Percentiles rank a stretch among this genome's conserved stretches.
These are phyloP conservation scores for Tetramorium simillimum DNA, from an alignment of 1,140 invertebrate genomes.

Conservation along the genomic window DNA sequence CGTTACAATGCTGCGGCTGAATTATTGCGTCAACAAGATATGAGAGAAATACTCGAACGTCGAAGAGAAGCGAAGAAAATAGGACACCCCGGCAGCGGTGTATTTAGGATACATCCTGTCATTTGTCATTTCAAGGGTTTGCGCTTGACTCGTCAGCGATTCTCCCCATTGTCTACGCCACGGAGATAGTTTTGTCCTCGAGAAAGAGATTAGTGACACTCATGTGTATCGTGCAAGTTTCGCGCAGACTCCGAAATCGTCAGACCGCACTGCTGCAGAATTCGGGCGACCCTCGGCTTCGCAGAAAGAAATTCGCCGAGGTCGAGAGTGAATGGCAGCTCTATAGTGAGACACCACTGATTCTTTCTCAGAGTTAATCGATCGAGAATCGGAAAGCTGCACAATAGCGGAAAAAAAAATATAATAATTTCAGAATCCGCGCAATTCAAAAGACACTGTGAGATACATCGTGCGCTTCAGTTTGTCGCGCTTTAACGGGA, in stretches of 20 bases:
- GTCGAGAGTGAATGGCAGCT: neutral
- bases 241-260: neutral
- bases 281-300: neutral
- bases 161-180: constrained; percentile 76
- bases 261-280: neutral
- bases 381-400: neutral
- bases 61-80: constrained; percentile 43
- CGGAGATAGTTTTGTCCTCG: constrained; percentile 78
- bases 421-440: neutral
- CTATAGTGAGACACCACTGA: neutral
- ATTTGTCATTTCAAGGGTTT: constrained; percentile 82
- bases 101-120: constrained; percentile 76
- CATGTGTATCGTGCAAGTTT: neutral
- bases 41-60: neutral
- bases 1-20: neutral
- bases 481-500: neutral
- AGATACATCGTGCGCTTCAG: neutral
- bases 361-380: neutral
- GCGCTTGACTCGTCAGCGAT: constrained; percentile 79
- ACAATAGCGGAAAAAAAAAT: neutral
- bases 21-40: neutral
- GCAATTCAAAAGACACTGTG: neutral
- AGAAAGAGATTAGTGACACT: constrained; percentile 18
- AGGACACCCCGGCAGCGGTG: constrained; percentile 43
- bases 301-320: neutral